Evolutionary conservation across 2,888 invertebrate genomes (phyloP).

Genomic region (Ectropis crepuscularia): DNA sequence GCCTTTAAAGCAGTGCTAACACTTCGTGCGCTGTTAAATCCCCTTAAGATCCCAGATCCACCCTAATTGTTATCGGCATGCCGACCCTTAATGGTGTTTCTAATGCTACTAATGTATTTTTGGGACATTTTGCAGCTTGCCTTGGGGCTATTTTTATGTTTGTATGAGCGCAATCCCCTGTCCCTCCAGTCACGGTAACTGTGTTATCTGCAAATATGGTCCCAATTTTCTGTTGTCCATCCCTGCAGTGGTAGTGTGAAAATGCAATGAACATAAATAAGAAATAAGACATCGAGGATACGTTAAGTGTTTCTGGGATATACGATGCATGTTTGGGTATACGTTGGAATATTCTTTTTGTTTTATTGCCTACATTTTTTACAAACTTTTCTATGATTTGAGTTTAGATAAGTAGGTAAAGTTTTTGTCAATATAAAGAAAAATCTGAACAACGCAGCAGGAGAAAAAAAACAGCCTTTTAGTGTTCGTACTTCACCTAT

Average conservation of each 20-base stretch:
- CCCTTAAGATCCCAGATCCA: constrained; percentile 78
- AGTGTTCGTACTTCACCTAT: too few relatives aligned
- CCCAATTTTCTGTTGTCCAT: constrained; percentile 80
- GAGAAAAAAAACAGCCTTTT: too few relatives aligned
- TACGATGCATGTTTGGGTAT: not conserved
- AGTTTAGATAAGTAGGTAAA: too few relatives aligned
- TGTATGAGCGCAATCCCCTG: constrained; percentile 70
- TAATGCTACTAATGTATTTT: constrained; percentile 84
- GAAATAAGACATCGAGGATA: constrained; percentile 61
- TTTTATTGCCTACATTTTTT: too few relatives aligned
- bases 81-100: constrained; percentile 81
- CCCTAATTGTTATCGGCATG: constrained; percentile 82
- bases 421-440: too few relatives aligned
- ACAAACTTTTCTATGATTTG: too few relatives aligned
- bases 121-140: constrained; percentile 84
- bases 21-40: constrained; percentile 75
- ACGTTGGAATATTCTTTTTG: too few relatives aligned
- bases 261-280: constrained; percentile 79
- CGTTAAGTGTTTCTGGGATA: constrained; percentile 44
- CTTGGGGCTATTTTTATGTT: constrained; percentile 80
- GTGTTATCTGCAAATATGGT: constrained; percentile 83
- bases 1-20: constrained; percentile 75
- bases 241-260: constrained; percentile 59
- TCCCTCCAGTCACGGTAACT: constrained; percentile 73
- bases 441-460: too few relatives aligned